Conservation (phyloP, 2,888 invertebrate species). For the Helleia helle region DNA sequence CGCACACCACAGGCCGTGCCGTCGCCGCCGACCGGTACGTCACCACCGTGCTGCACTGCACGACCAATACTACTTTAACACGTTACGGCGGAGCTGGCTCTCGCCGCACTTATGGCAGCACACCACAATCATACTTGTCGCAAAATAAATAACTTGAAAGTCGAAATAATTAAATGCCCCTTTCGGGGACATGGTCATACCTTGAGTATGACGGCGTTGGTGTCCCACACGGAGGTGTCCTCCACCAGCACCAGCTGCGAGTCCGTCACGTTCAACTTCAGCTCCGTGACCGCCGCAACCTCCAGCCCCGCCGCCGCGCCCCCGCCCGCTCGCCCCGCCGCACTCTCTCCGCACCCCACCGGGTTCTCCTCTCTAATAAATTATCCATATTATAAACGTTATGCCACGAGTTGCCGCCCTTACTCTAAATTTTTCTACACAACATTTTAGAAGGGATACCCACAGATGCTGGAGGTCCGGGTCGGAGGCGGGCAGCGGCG, state of each 20-base stretch:
- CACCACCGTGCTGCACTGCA: conserved; percentile 88
- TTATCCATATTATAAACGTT: background rate
- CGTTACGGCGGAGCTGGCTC: too few species aligned
- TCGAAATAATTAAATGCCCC: background rate
- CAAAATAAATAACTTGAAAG: too few species aligned
- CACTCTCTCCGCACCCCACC: conserved; percentile 15
- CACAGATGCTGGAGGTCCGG: conserved; percentile 39
- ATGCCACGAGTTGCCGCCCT: too few species aligned
- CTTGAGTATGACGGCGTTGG: conserved; percentile 94
- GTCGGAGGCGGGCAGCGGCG: conserved; percentile 46
- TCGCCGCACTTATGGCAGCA: too few species aligned
- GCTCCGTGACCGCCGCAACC: conserved; percentile 75
- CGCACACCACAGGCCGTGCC: conserved; percentile 87
- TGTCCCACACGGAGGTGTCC: conserved; percentile 89
- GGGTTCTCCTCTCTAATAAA: conserved; percentile 28
- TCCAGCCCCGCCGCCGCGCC: conserved; percentile 24
- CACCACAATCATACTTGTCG: too few species aligned
- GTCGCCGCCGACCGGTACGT: conserved; percentile 81
- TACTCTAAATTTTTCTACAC: too few species aligned
- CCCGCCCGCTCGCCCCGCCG: conserved; percentile 9
- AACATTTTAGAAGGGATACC: conserved; percentile 9
- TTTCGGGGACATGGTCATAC: conserved; percentile 44
- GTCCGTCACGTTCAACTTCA: conserved; percentile 95
- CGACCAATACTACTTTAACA: background rate
- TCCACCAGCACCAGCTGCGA: conserved; percentile 96